Evolutionary conservation across 2,888 invertebrate genomes (phyloP).

Genomic region (Iselma pallidipennis): DNA sequence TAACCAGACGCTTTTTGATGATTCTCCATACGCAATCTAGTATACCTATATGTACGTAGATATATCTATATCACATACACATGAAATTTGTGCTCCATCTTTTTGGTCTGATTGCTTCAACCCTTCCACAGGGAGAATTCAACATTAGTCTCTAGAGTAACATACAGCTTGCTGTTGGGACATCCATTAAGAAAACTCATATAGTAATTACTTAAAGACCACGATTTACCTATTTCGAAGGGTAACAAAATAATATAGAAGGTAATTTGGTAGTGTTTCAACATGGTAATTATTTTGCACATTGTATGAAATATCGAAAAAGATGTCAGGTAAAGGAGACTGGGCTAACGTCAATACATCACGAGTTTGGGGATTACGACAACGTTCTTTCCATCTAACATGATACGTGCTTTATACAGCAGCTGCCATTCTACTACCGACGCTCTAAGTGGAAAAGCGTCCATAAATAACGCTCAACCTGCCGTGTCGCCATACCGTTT

Average conservation of each 20-base stretch:
- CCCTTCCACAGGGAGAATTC: conserved; percentile 43
- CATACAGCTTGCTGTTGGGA: conserved; percentile 43
- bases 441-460: conserved; percentile 53
- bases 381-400: conserved; percentile 48
- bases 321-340: background rate
- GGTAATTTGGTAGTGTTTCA: background rate
- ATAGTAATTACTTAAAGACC: conserved; percentile 47
- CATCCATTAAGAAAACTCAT: conserved; percentile 49
- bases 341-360: conserved; percentile 48
- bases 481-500: conserved; percentile 45
- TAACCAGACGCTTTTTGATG: conserved; percentile 26
- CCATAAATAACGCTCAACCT: conserved; percentile 58
- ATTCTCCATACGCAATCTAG: conserved; percentile 22
- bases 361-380: conserved; percentile 51
- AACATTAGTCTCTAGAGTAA: conserved; percentile 40
- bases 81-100: conserved; percentile 26
- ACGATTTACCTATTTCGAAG: conserved; percentile 3
- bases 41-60: conserved; percentile 6
- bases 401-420: conserved; percentile 55
- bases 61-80: background rate
- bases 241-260: background rate
- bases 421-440: conserved; percentile 46
- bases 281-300: background rate
- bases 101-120: conserved; percentile 31
- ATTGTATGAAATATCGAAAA: background rate